phyloP scores from a whole-genome alignment of 1,140 invertebrate species.

The Piezodorus guildinii region DNA sequence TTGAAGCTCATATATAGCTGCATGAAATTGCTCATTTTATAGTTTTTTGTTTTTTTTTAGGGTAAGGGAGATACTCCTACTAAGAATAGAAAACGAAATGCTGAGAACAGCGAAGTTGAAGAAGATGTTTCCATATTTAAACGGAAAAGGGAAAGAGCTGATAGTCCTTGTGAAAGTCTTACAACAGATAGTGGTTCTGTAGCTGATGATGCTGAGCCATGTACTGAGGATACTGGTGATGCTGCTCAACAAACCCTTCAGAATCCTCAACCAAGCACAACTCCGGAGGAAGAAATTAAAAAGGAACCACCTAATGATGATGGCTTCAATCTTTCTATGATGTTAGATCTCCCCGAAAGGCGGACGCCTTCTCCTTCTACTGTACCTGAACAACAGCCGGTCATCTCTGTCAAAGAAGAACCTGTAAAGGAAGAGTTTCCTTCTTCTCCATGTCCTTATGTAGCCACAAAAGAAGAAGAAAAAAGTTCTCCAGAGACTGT shows the following conservation, averaged over 20 bases:
- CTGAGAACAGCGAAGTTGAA: slow-evolving; percentile 45
- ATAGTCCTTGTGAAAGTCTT: slow-evolving; percentile 66
- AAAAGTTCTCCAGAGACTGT: slow-evolving; percentile 16
- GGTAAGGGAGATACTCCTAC: slow-evolving; percentile 20
- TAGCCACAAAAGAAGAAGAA: slow-evolving; percentile 21
- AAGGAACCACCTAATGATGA: slow-evolving; percentile 16
- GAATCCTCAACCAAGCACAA: slow-evolving; percentile 6
- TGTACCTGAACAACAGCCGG: neutral
- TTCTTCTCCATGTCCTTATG: neutral
- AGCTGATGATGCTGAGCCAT: slow-evolving; percentile 56
- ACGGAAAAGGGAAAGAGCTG: slow-evolving; percentile 55
- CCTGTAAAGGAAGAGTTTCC: slow-evolving; percentile 5
- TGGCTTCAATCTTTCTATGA: slow-evolving; percentile 19
- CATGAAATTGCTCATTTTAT: neutral
- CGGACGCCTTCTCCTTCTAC: slow-evolving; percentile 23
- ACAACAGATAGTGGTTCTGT: slow-evolving; percentile 56
- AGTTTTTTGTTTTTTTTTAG: slow-evolving; percentile 14
- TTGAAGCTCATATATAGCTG: no score
- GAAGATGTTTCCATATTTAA: slow-evolving; percentile 41
- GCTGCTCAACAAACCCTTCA: slow-evolving; percentile 16
- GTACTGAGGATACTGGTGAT: slow-evolving; percentile 25
- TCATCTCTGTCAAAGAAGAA: slow-evolving; percentile 1
- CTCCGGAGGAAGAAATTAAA: slow-evolving; percentile 8
- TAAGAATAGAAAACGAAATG: slow-evolving; percentile 49
- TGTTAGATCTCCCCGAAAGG: slow-evolving; percentile 20